Evolutionary conservation across 2,888 invertebrate genomes (phyloP).

Genomic region (Torymus auratus): DNA sequence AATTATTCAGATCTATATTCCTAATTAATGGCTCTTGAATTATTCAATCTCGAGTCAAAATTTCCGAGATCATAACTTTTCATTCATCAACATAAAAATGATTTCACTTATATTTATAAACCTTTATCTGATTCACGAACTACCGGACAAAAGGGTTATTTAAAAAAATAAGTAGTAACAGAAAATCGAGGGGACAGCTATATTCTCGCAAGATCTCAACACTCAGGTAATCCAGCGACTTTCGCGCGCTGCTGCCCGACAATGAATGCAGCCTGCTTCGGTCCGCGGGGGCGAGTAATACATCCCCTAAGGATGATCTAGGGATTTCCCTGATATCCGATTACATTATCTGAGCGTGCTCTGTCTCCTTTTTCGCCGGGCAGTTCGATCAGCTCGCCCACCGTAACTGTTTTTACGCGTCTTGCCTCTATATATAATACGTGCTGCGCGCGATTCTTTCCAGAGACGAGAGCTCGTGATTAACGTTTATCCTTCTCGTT

Average conservation of each 20-base stretch:
- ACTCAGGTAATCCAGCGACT: slow-evolving; percentile 19
- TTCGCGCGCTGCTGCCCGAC: slow-evolving; percentile 8
- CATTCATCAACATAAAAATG: too few relatives aligned
- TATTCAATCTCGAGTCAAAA: too few relatives aligned
- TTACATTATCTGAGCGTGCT: slow-evolving; percentile 44
- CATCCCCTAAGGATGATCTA: slow-evolving; percentile 44
- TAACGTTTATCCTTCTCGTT: slow-evolving; percentile 26
- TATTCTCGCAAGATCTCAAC: too few relatives aligned
- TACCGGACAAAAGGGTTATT: too few relatives aligned
- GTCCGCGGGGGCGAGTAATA: slow-evolving; percentile 11
- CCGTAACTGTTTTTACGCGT: neutral
- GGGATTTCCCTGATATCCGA: slow-evolving; percentile 41
- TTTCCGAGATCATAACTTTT: too few relatives aligned
- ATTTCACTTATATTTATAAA: too few relatives aligned
- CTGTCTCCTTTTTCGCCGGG: neutral
- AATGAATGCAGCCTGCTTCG: neutral
- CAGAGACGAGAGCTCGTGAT: neutral
- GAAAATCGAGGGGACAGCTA: too few relatives aligned
- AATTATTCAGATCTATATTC: too few relatives aligned
- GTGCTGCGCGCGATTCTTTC: too few relatives aligned
- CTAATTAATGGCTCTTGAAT: too few relatives aligned
- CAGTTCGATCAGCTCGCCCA: neutral
- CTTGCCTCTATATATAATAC: neutral
- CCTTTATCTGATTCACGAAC: too few relatives aligned
- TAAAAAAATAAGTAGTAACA: too few relatives aligned